Percentiles rank a stretch among this genome's conserved stretches.
Conservation (phyloP, 2,797 vertebrate genomes). For the Paedocypris micromegethes region DNA sequence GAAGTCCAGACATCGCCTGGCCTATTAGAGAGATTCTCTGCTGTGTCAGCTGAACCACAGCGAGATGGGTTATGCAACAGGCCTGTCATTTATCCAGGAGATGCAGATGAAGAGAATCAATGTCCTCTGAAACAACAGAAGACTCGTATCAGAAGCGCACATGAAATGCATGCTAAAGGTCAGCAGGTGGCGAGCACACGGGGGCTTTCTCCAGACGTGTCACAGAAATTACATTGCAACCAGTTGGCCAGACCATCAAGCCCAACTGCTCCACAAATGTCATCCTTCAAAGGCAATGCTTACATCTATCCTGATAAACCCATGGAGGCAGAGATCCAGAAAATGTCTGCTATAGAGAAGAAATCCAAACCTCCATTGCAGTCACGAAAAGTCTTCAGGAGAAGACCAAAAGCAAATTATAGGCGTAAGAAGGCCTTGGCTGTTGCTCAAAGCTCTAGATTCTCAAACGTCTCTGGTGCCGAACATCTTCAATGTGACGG, state of each 20-base stretch:
- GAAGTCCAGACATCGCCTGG: conserved; percentile 68
- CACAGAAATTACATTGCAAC: conserved; percentile 21
- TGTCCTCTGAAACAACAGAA: conserved; percentile 19
- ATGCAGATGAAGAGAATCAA: conserved; percentile 61
- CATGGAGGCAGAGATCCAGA: conserved; percentile 11
- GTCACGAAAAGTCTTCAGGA: conserved; percentile 40
- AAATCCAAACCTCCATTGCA: conserved; percentile 1
- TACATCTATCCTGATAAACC: not conserved
- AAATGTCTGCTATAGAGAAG: conserved; percentile 1
- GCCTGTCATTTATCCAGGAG: conserved; percentile 68
- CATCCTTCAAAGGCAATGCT: not conserved
- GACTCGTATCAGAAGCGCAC: conserved; percentile 10
- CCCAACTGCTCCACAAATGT: not conserved
- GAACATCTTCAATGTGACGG: conserved; percentile 16
- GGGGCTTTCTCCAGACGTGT: conserved; percentile 4
- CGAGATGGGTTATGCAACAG: conserved; percentile 39
- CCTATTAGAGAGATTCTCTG: conserved; percentile 42
- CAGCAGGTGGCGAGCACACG: conserved; percentile 15
- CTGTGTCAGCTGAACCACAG: conserved; percentile 36
- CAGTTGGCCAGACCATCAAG: conserved; percentile 16
- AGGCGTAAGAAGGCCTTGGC: conserved; percentile 53
- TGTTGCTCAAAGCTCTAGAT: conserved; percentile 43
- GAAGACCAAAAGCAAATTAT: conserved; percentile 33
- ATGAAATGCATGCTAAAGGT: conserved; percentile 10
- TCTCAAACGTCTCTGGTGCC: conserved; percentile 49